Evolutionary conservation across 2,888 invertebrate species (phyloP), one percentile per base, ranked within the genome.

Genomic region (Trissolcus japonicus): DNA sequence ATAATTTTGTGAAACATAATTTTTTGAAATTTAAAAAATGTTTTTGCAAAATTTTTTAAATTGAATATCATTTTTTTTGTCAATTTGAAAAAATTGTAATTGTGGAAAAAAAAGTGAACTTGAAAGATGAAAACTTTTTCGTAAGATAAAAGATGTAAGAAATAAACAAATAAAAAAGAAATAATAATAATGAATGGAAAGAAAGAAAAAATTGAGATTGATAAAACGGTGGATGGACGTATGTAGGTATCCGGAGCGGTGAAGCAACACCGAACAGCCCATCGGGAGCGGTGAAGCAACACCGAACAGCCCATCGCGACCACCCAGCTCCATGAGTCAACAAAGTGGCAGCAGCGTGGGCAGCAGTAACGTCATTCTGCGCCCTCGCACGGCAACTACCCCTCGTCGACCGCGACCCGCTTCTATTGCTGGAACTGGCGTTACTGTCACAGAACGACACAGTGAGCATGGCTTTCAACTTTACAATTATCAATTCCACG

Each of bases 341-440:
- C 92, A 92, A 86, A 92, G 92, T 88, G 92, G 92, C 87, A 91
- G 91, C 86, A 92, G 93, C 85, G 91, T 92, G 83, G 87, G 85
- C 81, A 87, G 88, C 85, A 87, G 88, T 86, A 87, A 83, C 81
- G 88, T 89, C 82, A 88, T 85, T 86, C 91, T 94, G 84, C 91
- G 93, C 84, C 91, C 91, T 83, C 92, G 92, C 86, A 90, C 92
- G 85, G 68, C 75, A 56, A 91, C 91, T 82, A 91, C 91, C 83
- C 91, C 92, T 75, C 92, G 93, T 88, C 94, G 93, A 89, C 95
- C 93, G 85, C 92, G 95, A 80, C 95, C 95, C 82, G 93, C 93
- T 84, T 95, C 95, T 90, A 95, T 95, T 88, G 95, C 95, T 82
- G 94, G 95, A 86, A 96, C 96, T 67, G 95, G 95, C 80, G 94